These are phyloP conservation scores for Chloropsis hardwickii DNA, from an alignment of 2,113 vertebrate species.

Conservation along the genomic window DNA sequence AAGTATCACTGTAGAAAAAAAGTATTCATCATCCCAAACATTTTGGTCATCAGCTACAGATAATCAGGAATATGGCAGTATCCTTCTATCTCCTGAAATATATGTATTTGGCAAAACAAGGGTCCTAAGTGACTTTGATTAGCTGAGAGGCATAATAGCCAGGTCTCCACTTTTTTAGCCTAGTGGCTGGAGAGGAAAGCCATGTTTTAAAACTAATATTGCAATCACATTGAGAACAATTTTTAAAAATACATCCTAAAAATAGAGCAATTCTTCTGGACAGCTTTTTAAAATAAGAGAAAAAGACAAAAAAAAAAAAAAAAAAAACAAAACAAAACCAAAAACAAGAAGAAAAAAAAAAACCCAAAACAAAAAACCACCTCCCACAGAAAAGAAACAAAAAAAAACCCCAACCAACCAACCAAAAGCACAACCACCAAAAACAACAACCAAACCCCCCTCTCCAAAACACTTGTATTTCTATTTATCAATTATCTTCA, in stretches of 20 bases:
- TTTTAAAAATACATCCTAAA: background rate
- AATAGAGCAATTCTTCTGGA: background rate
- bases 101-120: background rate
- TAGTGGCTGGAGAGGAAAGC: background rate
- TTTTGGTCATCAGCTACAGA: background rate
- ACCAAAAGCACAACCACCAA: background rate
- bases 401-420: background rate
- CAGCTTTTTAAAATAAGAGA: background rate
- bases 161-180: background rate
- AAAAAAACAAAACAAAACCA: background rate
- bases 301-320: rapidly evolving
- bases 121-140: background rate
- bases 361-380: rapidly evolving
- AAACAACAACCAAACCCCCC: rapidly evolving
- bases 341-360: background rate
- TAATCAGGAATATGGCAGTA: background rate
- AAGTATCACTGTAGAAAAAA: background rate
- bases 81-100: background rate
- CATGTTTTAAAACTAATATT: background rate
- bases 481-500: background rate
- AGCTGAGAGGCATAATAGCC: background rate
- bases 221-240: background rate
- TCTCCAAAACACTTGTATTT: background rate
- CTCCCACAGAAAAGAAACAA: background rate
- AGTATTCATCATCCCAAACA: background rate